phyloP scores from a whole-genome alignment of 2,797 vertebrate species.

The Prionace glauca region DNA sequence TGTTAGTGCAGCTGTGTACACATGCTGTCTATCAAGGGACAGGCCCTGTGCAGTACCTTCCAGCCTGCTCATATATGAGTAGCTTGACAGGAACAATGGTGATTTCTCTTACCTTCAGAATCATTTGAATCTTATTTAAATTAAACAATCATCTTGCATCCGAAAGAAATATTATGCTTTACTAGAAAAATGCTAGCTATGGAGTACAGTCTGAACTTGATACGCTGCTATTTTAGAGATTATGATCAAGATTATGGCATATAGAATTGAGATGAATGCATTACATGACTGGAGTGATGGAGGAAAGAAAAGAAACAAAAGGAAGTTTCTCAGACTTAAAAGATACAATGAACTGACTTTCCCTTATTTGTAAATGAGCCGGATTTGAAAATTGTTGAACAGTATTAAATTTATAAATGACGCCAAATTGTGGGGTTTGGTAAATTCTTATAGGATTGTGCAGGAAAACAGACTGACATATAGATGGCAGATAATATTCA shows the following conservation, averaged over 20 bases:
- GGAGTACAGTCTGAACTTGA: neutral
- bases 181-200: neutral
- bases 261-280: neutral
- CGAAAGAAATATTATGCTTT: neutral
- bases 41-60: too few species aligned
- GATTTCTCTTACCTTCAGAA: neutral
- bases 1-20: too few species aligned
- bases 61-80: too few species aligned
- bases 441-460: neutral
- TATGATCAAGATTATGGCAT: neutral
- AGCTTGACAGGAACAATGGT: neutral
- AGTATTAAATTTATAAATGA: neutral
- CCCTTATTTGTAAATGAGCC: neutral
- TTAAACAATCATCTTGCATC: too few species aligned
- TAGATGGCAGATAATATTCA: neutral
- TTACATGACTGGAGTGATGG: neutral
- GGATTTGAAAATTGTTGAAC: neutral
- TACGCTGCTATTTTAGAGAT: neutral
- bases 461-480: neutral
- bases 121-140: too few species aligned
- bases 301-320: neutral
- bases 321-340: neutral
- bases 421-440: neutral
- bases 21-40: too few species aligned
- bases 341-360: neutral